phyloP scores from a whole-genome alignment of 2,113 vertebrate genomes.

The Daphoenositta chrysoptera region DNA sequence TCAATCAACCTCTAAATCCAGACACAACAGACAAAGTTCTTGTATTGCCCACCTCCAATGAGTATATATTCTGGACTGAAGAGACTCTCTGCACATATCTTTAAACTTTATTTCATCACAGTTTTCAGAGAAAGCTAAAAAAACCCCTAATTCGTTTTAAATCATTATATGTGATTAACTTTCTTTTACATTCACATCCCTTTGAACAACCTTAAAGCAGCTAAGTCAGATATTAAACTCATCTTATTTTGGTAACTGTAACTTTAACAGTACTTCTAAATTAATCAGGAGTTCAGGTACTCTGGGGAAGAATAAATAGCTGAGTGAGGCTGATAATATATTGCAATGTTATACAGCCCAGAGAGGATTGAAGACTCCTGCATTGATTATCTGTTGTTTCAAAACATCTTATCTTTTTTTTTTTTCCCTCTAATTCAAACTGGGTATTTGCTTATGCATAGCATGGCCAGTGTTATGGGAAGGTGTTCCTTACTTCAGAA shows the following conservation, averaged over 20 bases:
- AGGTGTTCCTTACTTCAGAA: neutral
- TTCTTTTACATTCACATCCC: neutral
- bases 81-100: neutral
- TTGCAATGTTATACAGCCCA: neutral
- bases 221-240: neutral
- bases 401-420: neutral
- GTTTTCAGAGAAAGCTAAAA: neutral
- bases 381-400: conserved; percentile 23
- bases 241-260: neutral
- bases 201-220: neutral
- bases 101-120: neutral
- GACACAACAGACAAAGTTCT: neutral
- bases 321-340: conserved; percentile 6
- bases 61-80: neutral
- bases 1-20: neutral
- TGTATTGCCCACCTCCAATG: neutral
- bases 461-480: neutral
- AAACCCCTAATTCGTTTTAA: neutral
- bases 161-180: neutral
- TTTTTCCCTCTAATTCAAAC: neutral
- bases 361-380: neutral
- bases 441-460: neutral
- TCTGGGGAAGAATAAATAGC: conserved; percentile 19
- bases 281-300: neutral
- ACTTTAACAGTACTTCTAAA: neutral